These are phyloP conservation scores for Homarus gammarus DNA, from an alignment of 2,888 invertebrate species.

Conservation along the genomic window DNA sequence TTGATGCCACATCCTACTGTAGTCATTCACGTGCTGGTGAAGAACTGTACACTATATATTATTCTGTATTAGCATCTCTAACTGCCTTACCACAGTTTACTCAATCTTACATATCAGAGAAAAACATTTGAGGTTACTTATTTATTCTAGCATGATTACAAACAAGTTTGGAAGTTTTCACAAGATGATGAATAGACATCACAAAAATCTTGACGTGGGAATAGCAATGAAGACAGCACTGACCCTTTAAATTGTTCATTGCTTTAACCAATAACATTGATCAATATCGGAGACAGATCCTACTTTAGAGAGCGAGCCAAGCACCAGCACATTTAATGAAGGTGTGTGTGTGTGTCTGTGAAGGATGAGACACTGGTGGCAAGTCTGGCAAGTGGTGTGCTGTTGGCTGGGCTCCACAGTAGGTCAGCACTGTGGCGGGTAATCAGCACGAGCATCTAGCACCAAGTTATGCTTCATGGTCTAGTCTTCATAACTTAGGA, in stretches of 20 bases:
- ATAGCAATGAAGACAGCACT: slow-evolving; percentile 47
- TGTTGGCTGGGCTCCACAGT: background rate
- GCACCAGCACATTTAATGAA: slow-evolving; percentile 21
- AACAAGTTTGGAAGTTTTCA: slow-evolving; percentile 60
- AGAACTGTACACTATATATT: no score
- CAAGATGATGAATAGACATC: slow-evolving; percentile 50
- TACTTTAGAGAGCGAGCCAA: slow-evolving; percentile 39
- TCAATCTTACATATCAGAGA: background rate
- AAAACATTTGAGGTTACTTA: slow-evolving; percentile 37
- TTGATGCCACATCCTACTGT: no score
- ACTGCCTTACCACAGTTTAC: background rate
- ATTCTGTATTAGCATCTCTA: no score
- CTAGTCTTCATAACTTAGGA: background rate
- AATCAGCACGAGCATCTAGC: slow-evolving; percentile 54
- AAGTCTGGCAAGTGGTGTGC: slow-evolving; percentile 20
- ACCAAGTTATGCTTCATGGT: slow-evolving; percentile 54
- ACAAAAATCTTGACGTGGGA: slow-evolving; percentile 46
- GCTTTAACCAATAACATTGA: background rate
- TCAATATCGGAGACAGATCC: slow-evolving; percentile 3
- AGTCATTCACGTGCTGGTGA: no score
- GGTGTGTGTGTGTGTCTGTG: slow-evolving; percentile 8
- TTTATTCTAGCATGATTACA: slow-evolving; percentile 65
- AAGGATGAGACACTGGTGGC: background rate
- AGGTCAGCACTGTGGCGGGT: slow-evolving; percentile 42
- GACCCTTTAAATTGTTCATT: slow-evolving; percentile 5